These are phyloP conservation scores for Nycticebus coucang DNA, from an alignment of 2,113 vertebrate genomes.

Conservation along the genomic window DNA sequence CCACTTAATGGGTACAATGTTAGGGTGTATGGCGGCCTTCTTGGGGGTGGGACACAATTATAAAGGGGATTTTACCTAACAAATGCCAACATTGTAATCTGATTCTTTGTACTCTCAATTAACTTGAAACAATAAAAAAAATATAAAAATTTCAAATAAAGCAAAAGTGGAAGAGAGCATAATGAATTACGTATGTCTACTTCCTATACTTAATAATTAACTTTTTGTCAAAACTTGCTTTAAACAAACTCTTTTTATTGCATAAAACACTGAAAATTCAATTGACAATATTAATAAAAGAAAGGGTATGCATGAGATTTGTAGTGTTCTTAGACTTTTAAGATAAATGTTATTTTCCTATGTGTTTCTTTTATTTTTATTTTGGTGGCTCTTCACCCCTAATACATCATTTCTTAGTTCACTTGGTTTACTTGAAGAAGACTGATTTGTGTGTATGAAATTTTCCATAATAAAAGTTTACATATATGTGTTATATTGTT, in stretches of 20 bases:
- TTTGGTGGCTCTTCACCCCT: slow-evolving; percentile 4
- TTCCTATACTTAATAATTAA: neutral
- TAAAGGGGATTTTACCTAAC: too few relatives aligned
- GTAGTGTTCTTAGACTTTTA: neutral
- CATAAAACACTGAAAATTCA: slow-evolving; percentile 17
- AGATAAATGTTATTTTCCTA: neutral
- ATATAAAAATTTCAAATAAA: neutral
- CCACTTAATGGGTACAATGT: too few relatives aligned
- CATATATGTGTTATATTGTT: neutral
- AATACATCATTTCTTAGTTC: neutral
- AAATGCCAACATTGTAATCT: too few relatives aligned
- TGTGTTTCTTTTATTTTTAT: neutral
- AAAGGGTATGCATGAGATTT: neutral
- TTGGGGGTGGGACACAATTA: too few relatives aligned
- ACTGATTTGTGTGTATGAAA: neutral
- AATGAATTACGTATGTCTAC: neutral
- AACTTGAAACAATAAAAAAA: too few relatives aligned
- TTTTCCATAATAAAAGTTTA: neutral
- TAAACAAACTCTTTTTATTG: neutral
- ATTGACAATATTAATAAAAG: neutral
- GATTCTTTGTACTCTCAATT: too few relatives aligned
- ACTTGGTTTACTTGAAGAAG: neutral
- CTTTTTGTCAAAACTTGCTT: neutral
- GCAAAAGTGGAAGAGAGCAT: neutral
- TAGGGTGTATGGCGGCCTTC: too few relatives aligned